Evolutionary conservation across 2,888 invertebrate species (phyloP).

Genomic region (Stegophylla sp.): DNA sequence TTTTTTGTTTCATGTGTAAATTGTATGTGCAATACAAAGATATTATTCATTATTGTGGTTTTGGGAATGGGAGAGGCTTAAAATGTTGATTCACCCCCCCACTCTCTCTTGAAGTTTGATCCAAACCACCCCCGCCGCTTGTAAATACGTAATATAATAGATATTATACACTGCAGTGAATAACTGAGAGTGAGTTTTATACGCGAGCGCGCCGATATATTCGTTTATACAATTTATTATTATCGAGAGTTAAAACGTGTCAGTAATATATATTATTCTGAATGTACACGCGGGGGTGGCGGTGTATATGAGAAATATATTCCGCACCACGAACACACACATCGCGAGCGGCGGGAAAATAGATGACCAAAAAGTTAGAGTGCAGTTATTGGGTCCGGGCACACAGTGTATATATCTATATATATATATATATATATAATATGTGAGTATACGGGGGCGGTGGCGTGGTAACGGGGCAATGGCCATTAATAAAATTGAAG

Average conservation of each 20-base stretch:
- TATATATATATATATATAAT: neutral
- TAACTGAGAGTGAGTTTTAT: neutral
- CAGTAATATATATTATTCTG: constrained; percentile 44
- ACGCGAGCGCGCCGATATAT: neutral
- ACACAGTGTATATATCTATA: too few relatives aligned
- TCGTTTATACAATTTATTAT: constrained; percentile 30
- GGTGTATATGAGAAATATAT: constrained; percentile 42
- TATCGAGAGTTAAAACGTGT: constrained; percentile 43
- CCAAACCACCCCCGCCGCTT: too few relatives aligned
- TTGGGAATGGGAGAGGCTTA: too few relatives aligned
- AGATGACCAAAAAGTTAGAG: constrained; percentile 57
- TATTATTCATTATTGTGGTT: too few relatives aligned
- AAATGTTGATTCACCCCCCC: too few relatives aligned
- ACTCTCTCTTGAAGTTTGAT: too few relatives aligned
- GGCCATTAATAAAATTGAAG: constrained; percentile 58
- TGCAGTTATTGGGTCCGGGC: constrained; percentile 51
- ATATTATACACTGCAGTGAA: too few relatives aligned
- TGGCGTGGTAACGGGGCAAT: neutral
- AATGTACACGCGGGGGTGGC: neutral
- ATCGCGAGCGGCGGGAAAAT: constrained; percentile 21
- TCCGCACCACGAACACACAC: constrained; percentile 8
- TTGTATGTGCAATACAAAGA: too few relatives aligned
- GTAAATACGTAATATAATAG: too few relatives aligned
- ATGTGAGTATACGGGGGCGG: neutral
- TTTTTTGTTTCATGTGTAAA: too few relatives aligned